These are phyloP conservation scores for Ormyrus thymus DNA, from an alignment of 2,888 invertebrate species.

Conservation along the genomic window DNA sequence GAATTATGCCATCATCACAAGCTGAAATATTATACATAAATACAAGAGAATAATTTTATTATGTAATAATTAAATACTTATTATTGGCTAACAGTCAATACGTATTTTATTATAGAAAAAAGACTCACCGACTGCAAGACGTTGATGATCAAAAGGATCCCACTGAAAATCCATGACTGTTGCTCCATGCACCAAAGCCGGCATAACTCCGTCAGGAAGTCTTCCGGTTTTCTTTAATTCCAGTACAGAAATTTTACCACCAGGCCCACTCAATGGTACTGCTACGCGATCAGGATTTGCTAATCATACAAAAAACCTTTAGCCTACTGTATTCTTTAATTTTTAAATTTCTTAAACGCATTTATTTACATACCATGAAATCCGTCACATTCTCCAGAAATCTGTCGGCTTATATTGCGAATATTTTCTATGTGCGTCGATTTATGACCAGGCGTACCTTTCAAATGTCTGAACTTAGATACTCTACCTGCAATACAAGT, in stretches of 20 bases:
- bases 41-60: constrained; percentile 1
- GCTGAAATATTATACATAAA: constrained; percentile 74
- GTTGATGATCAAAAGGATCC: constrained; percentile 91
- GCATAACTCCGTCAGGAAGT: constrained; percentile 87
- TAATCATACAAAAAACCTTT: constrained; percentile 65
- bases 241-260: constrained; percentile 91
- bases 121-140: constrained; percentile 83
- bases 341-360: neutral
- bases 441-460: constrained; percentile 93
- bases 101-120: neutral
- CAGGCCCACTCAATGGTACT: constrained; percentile 92
- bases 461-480: constrained; percentile 94
- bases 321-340: neutral
- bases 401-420: constrained; percentile 91
- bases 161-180: constrained; percentile 94
- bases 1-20: constrained; percentile 91
- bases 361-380: constrained; percentile 83
- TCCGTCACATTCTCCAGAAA: constrained; percentile 95
- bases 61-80: neutral
- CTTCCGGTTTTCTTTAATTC: constrained; percentile 87
- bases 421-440: constrained; percentile 94
- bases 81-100: neutral
- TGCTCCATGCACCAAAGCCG: constrained; percentile 92
- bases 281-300: constrained; percentile 92
- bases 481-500: constrained; percentile 79